Percentiles rank a stretch among this genome's conserved stretches.
Conservation (phyloP, 2,113 vertebrate genomes). For the Sander lucioperca region DNA sequence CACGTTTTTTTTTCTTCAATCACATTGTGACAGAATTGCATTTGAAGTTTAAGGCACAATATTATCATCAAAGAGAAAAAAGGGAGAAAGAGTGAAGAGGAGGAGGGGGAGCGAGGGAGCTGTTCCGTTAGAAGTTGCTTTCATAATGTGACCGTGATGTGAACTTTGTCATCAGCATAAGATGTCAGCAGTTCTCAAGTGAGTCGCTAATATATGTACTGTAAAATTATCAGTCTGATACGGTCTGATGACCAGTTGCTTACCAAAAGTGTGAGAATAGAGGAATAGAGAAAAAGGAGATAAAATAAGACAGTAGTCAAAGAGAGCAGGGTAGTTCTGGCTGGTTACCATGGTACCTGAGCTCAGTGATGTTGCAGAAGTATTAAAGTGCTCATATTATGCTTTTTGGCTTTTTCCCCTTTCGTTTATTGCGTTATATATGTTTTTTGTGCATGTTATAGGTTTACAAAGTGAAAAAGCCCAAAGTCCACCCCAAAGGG, state of each 20-base stretch:
- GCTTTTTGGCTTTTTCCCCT: no score
- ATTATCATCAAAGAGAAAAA: slow-evolving; percentile 63
- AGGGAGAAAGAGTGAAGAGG: neutral
- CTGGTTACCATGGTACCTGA: slow-evolving; percentile 73
- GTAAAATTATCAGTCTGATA: slow-evolving; percentile 20
- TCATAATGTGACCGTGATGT: slow-evolving; percentile 66
- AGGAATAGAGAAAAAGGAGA: slow-evolving; percentile 6
- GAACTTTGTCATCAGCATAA: slow-evolving; percentile 63
- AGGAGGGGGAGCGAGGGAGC: slow-evolving; percentile 3
- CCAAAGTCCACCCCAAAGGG: no score
- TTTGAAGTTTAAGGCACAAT: slow-evolving; percentile 12
- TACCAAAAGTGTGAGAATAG: neutral
- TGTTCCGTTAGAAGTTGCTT: slow-evolving; percentile 45
- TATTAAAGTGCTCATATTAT: slow-evolving; percentile 16
- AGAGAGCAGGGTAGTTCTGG: slow-evolving; percentile 7
- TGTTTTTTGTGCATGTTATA: no score
- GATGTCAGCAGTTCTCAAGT: slow-evolving; percentile 8
- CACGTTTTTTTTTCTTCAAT: slow-evolving; percentile 18
- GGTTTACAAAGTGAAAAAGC: no score
- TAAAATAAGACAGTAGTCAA: slow-evolving; percentile 4
- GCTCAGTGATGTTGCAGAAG: slow-evolving; percentile 46
- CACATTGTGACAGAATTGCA: slow-evolving; percentile 31
- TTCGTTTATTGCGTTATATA: no score
- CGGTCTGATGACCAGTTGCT: slow-evolving; percentile 21
- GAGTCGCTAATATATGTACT: neutral